Conservation (phyloP, 1,140 invertebrate species). For the Aphis craccivora region DNA sequence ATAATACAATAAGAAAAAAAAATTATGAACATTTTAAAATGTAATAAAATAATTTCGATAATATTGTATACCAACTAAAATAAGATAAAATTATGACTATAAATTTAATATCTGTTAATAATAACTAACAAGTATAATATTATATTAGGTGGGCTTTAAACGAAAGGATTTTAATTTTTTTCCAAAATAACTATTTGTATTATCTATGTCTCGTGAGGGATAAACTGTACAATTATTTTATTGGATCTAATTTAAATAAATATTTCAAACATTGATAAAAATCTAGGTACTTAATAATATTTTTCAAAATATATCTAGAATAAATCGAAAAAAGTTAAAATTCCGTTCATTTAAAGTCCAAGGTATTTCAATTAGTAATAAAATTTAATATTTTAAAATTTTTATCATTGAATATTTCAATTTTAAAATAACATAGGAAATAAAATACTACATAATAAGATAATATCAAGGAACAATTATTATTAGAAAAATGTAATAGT, state of each 20-base stretch:
- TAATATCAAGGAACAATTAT: slow-evolving; percentile 4
- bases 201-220: background rate
- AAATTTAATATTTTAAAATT: background rate
- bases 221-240: background rate
- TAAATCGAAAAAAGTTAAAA: background rate
- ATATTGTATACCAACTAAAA: background rate
- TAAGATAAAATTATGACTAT: background rate
- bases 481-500: slow-evolving; percentile 8
- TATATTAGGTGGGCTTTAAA: background rate
- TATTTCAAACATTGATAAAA: background rate
- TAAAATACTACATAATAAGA: background rate
- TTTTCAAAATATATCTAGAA: background rate
- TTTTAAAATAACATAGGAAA: background rate
- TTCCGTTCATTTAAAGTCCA: background rate
- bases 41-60: background rate
- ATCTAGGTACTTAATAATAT: background rate
- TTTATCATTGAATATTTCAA: background rate
- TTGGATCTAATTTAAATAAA: background rate
- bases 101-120: background rate
- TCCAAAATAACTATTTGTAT: background rate
- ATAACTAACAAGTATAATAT: background rate
- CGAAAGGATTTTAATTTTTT: background rate
- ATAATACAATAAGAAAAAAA: background rate
- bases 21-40: background rate
- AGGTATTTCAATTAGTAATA: background rate